Conservation (phyloP, 2,113 vertebrate species). For the Cyprinodon tularosa region DNA sequence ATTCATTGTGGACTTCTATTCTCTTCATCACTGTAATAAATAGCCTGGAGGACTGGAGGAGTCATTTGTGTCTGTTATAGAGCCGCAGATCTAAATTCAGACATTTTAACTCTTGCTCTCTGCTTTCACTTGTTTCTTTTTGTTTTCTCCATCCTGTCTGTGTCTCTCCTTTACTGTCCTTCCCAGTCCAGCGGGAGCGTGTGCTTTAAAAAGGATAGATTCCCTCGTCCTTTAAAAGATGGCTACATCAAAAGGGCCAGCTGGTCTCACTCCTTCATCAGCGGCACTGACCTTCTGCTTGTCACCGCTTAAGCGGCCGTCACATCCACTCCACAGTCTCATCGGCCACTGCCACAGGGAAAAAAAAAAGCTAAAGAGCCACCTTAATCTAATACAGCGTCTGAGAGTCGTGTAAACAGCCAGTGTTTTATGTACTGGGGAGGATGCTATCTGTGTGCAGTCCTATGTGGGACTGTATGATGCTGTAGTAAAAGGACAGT, state of each 20-base stretch:
- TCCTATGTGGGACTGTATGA: slow-evolving; percentile 26
- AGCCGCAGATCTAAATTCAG: slow-evolving; percentile 70
- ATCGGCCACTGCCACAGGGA: slow-evolving; percentile 73
- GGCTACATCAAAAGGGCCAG: slow-evolving; percentile 74
- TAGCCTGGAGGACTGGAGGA: slow-evolving; percentile 58
- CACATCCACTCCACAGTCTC: slow-evolving; percentile 76
- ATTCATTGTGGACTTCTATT: slow-evolving; percentile 69
- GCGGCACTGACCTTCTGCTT: slow-evolving; percentile 77
- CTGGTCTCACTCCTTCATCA: slow-evolving; percentile 77
- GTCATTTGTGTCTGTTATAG: slow-evolving; percentile 65
- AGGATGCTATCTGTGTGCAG: slow-evolving; percentile 20
- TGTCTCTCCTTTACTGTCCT: slow-evolving; percentile 35
- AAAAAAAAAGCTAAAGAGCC: slow-evolving; percentile 64
- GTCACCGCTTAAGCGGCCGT: slow-evolving; percentile 77
- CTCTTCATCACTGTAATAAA: slow-evolving; percentile 79
- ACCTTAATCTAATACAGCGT: slow-evolving; percentile 73
- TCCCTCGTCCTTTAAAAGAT: slow-evolving; percentile 75
- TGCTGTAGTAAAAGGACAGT: slow-evolving; percentile 15
- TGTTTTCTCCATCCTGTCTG: slow-evolving; percentile 13
- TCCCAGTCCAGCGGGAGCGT: slow-evolving; percentile 50
- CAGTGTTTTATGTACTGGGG: slow-evolving; percentile 69
- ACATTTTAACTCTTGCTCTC: slow-evolving; percentile 67
- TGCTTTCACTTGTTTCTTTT: slow-evolving; percentile 62
- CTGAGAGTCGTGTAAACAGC: slow-evolving; percentile 67
- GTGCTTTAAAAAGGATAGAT: slow-evolving; percentile 78